Evolutionary conservation across 2,113 vertebrate species (phyloP), one percentile per base, ranked within the genome.

Genomic region (Cheirogaleus medius): DNA sequence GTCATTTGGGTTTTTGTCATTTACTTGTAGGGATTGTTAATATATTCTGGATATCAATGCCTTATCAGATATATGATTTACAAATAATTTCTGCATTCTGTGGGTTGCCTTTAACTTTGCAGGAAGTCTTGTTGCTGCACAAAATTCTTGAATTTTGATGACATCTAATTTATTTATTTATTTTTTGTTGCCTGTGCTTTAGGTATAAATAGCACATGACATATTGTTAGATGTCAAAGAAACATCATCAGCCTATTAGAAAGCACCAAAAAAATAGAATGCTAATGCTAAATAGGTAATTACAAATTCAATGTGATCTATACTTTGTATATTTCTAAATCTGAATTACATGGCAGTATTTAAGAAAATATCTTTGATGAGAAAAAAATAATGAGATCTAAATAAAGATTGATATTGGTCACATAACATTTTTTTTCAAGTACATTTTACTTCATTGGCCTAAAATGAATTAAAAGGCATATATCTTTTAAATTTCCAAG

Each of bases 301-400:
- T 94, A 90, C 25, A 32, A 63, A 66, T 56, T 87, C 87, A 86
- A 69, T 56, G 94, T 49, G 4, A 56, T 85, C 27, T 21, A 77
- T 37, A 78, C 63, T 49, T 69, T 87, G 47, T 68, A 47, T 42
- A 56, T 76, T 47, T 37, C 42, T 39, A 52, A 23, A 54, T 56
- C 54, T 54, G n/a, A 94, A 73, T 96, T 73, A 94, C 58, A 86
- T n/a, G 39, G 27, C 73, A 95, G 69, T 27, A 94, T 71, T 66
- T 94, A 64, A 87, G 25, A n/a, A 12, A 81, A 54, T 91, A 82
- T 95, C 89, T 89, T 68, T n/a, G 32, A 25, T 68, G 17, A 87
- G 54, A 92, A 93, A 92, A 68, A 54, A 52, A 23, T 32, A 37
- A 42, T 17, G 9, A 77, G 13, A 83, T 82, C 18, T 17, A 4